Base-by-base conservation (phyloP, 2,113 vertebrate species). In the Notothenia rossii region DNA sequence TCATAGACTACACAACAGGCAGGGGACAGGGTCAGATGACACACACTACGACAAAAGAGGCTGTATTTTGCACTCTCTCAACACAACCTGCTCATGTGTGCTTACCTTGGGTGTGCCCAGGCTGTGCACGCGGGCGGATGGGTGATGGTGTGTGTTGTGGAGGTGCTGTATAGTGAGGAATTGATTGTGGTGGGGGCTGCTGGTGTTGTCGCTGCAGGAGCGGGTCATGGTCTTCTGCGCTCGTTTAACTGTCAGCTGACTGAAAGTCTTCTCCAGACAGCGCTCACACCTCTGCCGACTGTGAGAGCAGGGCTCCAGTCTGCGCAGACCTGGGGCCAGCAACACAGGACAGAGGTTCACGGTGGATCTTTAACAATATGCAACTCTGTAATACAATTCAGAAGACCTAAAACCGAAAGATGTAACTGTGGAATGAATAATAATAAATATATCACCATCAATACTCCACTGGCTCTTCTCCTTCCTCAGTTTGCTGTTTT, bases 151-250 rank as follows among this genome's bases (percentile, higher is more conserved):
- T 0, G 56, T 29, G 64, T 70, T 81, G 3, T 86, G 94, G 48
- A 83, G 86, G 17, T 65, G 81, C 0, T 88, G 78, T 12, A 67
- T 60, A 1, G 87, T 70, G 49, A 69, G 56, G 60, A 75, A 83
- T 48, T 63, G 76, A 72, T 50, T 75, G 59, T 82, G 75, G 11
- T 81, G 72, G 36, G 70, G 94, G 64, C 82, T 92, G 83, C 87
- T 96, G 89, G 95, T 95, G 90, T 95, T 96, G 86, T 99, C 97
- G 0, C 97, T 99, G 92, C 96, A 96, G 82, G 97, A 97, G 20
- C 97, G 96, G 7, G 92, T 95, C 98, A 98, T 97, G 64, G 93
- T 79, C 69, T 95, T 97, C 93, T 94, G 96, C 0, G 89, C 84
- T n/a, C 92, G 86, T 46, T 79, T 92, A 56, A 49, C 91, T 5